These are phyloP conservation scores for Meghimatium bilineatum DNA, from an alignment of 2,888 invertebrate genomes.

Conservation along the genomic window DNA sequence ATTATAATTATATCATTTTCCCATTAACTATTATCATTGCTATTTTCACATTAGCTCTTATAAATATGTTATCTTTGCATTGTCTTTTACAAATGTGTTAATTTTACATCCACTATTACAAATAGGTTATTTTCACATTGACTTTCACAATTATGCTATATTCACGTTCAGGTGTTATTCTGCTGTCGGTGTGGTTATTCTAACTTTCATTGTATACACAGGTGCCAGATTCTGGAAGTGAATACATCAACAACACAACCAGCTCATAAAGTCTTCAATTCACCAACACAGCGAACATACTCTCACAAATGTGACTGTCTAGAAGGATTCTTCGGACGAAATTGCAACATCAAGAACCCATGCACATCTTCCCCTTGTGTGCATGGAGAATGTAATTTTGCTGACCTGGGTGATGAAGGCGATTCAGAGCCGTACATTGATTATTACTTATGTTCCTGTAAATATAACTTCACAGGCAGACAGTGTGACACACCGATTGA, in stretches of 20 bases:
- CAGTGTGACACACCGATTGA: neutral
- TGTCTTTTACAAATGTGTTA: no score
- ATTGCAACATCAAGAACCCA: slow-evolving; percentile 13
- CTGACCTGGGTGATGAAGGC: neutral
- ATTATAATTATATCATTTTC: no score
- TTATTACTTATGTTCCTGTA: neutral
- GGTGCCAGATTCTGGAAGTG: neutral
- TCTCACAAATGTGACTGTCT: neutral
- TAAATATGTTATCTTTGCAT: no score
- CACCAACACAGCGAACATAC: neutral
- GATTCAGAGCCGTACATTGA: neutral
- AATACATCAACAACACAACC: neutral
- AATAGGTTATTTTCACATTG: no score
- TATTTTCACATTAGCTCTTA: no score
- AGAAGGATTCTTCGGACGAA: neutral
- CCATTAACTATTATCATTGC: no score
- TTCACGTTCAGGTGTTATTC: no score
- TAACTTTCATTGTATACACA: neutral
- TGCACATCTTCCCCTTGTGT: slow-evolving; percentile 17
- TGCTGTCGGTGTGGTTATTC: neutral
- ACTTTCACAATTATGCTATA: no score
- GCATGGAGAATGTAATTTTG: neutral
- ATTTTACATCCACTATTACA: no score
- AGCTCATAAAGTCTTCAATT: no score
- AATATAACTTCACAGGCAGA: slow-evolving; percentile 1